Conservation (phyloP, 2,888 invertebrate genomes). For the Biston stratarius region DNA sequence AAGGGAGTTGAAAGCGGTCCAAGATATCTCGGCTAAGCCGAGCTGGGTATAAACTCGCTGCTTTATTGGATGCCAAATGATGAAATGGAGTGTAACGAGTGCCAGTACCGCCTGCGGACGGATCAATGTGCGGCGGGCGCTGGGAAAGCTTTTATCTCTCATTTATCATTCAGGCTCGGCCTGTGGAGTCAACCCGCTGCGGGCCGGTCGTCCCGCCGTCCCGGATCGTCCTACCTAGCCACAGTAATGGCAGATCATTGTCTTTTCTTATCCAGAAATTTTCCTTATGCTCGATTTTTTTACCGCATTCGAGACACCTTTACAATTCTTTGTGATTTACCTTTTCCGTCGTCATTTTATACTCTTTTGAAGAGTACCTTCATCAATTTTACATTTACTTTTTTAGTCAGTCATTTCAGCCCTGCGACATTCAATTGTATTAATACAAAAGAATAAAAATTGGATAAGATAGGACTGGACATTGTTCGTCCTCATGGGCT, state of each 20-base stretch:
- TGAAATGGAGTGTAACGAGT: conserved; percentile 43
- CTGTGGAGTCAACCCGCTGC: conserved; percentile 23
- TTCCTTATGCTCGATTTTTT: conserved; percentile 13
- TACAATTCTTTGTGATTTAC: conserved; percentile 13
- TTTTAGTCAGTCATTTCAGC: not conserved
- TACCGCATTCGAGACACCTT: conserved; percentile 16
- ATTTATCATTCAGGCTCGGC: conserved; percentile 57
- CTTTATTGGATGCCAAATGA: conserved; percentile 41
- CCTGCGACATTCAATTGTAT: conserved; percentile 6
- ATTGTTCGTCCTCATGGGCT: not conserved
- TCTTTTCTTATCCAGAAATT: conserved; percentile 21
- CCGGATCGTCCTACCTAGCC: not conserved
- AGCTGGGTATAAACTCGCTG: conserved; percentile 33
- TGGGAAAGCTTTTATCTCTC: conserved; percentile 56
- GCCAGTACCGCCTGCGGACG: conserved; percentile 27
- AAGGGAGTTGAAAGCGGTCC: conserved; percentile 29
- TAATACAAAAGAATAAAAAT: not conserved
- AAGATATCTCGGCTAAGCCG: conserved; percentile 30
- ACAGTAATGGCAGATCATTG: conserved; percentile 29
- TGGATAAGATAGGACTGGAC: not conserved
- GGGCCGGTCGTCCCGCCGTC: not conserved
- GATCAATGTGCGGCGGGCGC: conserved; percentile 44
- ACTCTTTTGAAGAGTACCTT: conserved; percentile 7
- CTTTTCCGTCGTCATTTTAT: conserved; percentile 7
- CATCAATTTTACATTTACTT: conserved; percentile 20